These are phyloP conservation scores for Drymodes brunneopygia DNA, from an alignment of 2,113 vertebrate species.

Conservation along the genomic window DNA sequence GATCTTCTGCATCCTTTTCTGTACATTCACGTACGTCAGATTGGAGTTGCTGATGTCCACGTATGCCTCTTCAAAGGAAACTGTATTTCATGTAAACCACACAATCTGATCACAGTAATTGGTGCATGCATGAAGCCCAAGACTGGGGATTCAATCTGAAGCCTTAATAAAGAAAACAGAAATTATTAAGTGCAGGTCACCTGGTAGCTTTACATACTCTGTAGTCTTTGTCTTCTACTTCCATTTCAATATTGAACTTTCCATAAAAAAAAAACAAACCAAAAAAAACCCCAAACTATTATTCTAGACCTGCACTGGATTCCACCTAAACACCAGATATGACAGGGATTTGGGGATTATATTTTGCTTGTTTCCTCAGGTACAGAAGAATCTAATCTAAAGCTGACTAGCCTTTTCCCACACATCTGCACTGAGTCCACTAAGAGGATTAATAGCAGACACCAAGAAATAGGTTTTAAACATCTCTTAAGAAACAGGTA, in stretches of 20 bases:
- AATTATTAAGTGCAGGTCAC: not conserved
- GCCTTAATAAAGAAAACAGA: not conserved
- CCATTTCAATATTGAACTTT: not conserved
- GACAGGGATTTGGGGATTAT: not conserved
- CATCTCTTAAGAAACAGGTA: not conserved
- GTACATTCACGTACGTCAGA: accelerated
- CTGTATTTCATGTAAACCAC: not conserved
- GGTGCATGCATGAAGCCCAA: not conserved
- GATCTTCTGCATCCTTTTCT: not conserved
- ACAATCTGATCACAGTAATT: not conserved
- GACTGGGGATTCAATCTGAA: not conserved
- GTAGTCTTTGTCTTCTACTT: not conserved
- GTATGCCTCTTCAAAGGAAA: not conserved
- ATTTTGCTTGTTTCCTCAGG: not conserved
- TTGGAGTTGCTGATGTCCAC: not conserved
- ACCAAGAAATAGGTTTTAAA: not conserved
- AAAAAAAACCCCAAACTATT: not conserved
- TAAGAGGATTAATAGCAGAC: slow-evolving; percentile 2
- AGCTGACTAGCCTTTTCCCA: not conserved
- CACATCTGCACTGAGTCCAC: not conserved
- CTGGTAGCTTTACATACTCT: not conserved
- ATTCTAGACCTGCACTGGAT: not conserved
- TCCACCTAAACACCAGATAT: not conserved
- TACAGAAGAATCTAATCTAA: not conserved
- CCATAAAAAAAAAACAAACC: not conserved